A percentile compares a stretch with the other conserved stretches of the same genome.
Conservation (phyloP, 2,888 invertebrate genomes). For the Lithosia quadra region DNA sequence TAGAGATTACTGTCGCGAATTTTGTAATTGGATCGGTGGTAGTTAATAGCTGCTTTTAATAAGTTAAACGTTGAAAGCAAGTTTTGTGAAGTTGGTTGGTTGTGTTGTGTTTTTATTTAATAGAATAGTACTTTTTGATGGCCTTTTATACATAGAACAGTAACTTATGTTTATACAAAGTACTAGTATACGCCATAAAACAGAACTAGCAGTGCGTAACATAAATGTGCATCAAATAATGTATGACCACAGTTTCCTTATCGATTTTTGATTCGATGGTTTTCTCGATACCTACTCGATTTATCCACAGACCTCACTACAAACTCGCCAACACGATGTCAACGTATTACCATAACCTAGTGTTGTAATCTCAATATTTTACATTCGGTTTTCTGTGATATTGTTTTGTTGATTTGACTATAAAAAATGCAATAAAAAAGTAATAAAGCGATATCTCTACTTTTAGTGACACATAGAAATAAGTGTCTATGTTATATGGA, state of each 20-base stretch:
- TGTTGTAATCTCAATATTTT: conserved; percentile 51
- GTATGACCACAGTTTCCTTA: neutral
- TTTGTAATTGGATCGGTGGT: conserved; percentile 6
- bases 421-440: conserved; percentile 39
- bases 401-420: conserved; percentile 31
- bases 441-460: conserved; percentile 39
- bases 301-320: conserved; percentile 26
- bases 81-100: neutral
- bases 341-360: conserved; percentile 47
- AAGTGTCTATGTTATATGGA: conserved; percentile 32
- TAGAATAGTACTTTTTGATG: neutral
- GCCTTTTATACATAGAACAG: too few species aligned
- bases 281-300: conserved; percentile 2
- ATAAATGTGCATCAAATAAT: neutral
- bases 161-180: too few species aligned
- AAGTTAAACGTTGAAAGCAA: neutral
- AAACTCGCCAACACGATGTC: conserved; percentile 23
- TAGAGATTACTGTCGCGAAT: neutral
- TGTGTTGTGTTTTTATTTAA: neutral
- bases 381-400: conserved; percentile 32
- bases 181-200: too few species aligned
- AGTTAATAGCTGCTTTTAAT: conserved; percentile 2
- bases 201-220: too few species aligned
- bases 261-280: neutral
- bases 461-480: conserved; percentile 29